Evolutionary conservation across 2,113 vertebrate genomes (phyloP).

Genomic region (human (Homo sapiens)): DNA sequence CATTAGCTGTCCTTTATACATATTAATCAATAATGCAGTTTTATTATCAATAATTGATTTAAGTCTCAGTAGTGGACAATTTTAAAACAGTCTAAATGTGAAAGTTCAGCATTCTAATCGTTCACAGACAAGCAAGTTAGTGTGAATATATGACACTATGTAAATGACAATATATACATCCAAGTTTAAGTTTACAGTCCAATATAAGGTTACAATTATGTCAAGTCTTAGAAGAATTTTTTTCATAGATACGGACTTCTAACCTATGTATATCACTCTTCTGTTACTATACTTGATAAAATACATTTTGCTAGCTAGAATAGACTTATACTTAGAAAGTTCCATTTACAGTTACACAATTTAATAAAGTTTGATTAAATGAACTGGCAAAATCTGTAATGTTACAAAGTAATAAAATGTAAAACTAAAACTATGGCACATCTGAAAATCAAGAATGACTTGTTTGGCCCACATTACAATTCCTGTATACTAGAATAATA

Average conservation of each 20-base stretch:
- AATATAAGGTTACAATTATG: not conserved
- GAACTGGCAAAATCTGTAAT: not conserved
- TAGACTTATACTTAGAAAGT: not conserved
- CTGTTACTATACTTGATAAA: not conserved
- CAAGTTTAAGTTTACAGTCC: not conserved
- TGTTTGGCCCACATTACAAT: not conserved
- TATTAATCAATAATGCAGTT: not conserved
- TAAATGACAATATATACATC: not conserved
- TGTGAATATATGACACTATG: not conserved
- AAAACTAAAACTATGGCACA: not conserved
- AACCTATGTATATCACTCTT: not conserved
- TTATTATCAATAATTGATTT: not conserved
- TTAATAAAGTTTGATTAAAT: not conserved
- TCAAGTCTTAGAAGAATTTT: not conserved
- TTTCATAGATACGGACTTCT: not conserved
- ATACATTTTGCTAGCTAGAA: not conserved
- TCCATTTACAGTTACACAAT: constrained; percentile 21
- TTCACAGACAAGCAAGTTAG: constrained; percentile 42
- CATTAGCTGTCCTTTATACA: not conserved
- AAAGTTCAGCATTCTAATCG: constrained; percentile 15
- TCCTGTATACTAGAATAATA: not conserved
- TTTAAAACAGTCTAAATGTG: not conserved
- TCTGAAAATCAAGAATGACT: not conserved
- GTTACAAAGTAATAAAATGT: not conserved
- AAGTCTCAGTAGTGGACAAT: not conserved